phyloP scores from a whole-genome alignment of 2,113 vertebrate species.

The Nibea albiflora region DNA sequence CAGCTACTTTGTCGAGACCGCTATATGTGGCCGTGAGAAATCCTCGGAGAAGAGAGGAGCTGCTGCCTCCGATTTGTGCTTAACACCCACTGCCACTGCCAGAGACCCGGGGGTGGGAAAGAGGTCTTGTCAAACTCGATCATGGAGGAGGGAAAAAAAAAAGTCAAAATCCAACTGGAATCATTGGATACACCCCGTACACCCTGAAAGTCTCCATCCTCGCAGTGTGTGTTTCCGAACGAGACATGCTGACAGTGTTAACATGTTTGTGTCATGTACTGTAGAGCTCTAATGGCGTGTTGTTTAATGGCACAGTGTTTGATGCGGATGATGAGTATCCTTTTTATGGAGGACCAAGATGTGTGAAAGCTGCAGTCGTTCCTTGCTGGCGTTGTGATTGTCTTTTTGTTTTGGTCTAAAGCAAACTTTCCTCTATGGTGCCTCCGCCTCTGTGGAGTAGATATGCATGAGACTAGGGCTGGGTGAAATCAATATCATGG shows the following conservation, averaged over 20 bases:
- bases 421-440: neutral
- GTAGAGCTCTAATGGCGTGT: neutral
- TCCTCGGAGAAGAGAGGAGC: conserved; percentile 36
- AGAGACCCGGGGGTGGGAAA: conserved; percentile 14
- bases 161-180: neutral
- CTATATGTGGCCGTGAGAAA: conserved; percentile 42
- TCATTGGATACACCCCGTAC: neutral
- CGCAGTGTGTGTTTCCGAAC: neutral
- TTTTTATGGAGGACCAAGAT: too few species aligned
- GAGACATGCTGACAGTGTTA: conserved; percentile 9
- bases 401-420: neutral
- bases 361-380: neutral
- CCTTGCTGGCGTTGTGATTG: neutral
- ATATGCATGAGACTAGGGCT: neutral
- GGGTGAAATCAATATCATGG: conserved; percentile 18
- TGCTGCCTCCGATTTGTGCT: conserved; percentile 49
- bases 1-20: conserved; percentile 61
- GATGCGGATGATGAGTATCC: neutral
- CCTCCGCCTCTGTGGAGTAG: neutral
- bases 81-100: conserved; percentile 37
- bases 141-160: conserved; percentile 4
- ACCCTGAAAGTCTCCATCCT: neutral
- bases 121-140: conserved; percentile 39
- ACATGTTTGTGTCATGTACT: conserved; percentile 9
- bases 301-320: conserved; percentile 1